phyloP scores from a whole-genome alignment of 2,797 vertebrate genomes.

The Yasuhikotakia modesta region DNA sequence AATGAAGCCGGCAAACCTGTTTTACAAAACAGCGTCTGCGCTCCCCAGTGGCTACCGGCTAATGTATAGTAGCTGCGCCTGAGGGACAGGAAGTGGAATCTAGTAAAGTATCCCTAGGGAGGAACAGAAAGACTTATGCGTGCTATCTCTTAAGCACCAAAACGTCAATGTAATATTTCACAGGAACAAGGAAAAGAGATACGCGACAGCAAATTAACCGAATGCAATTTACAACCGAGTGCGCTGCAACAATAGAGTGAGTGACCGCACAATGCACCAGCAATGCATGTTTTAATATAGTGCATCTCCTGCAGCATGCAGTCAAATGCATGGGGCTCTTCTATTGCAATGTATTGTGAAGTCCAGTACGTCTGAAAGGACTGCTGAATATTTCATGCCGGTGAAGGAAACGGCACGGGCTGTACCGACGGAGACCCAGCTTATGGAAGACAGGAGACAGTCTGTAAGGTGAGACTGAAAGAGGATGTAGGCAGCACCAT shows the following conservation, averaged over 20 bases:
- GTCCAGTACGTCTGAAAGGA: constrained; percentile 42
- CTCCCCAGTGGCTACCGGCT: neutral
- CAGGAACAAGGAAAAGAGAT: constrained; percentile 20
- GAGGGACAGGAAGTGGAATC: neutral
- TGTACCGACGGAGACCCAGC: constrained; percentile 46
- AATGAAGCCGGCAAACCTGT: constrained; percentile 9
- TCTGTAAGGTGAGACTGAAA: constrained; percentile 55
- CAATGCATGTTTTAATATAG: constrained; percentile 3
- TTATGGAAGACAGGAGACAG: constrained; percentile 45
- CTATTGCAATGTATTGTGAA: constrained; percentile 1
- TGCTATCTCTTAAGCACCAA: constrained; percentile 30
- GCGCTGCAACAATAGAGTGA: constrained; percentile 2
- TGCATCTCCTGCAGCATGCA: constrained; percentile 40
- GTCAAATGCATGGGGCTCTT: constrained; percentile 3
- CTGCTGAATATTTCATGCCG: constrained; percentile 60
- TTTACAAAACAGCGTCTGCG: neutral
- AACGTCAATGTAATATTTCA: constrained; percentile 16
- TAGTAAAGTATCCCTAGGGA: constrained; percentile 14
- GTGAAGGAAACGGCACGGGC: constrained; percentile 47
- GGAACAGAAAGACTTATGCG: neutral
- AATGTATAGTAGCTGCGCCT: constrained; percentile 4
- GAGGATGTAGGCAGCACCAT: constrained; percentile 47
- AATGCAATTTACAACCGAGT: constrained; percentile 11
- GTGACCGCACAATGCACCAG: constrained; percentile 3
- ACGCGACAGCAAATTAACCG: constrained; percentile 8